Conservation (phyloP, 2,113 vertebrate genomes). For the Coreoperca whiteheadi region DNA sequence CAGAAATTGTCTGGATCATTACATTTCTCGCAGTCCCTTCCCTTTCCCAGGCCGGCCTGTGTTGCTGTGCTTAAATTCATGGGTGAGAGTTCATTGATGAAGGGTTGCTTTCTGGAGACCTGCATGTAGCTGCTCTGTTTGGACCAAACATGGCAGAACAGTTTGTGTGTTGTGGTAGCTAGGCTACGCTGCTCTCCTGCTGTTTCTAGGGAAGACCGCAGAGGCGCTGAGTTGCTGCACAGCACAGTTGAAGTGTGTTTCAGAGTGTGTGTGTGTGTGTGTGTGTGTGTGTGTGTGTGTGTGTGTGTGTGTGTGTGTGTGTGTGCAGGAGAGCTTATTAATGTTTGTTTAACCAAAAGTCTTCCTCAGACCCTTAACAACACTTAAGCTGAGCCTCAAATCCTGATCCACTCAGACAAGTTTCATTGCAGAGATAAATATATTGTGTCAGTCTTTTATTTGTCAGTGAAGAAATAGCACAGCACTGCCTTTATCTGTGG, state of each 20-base stretch:
- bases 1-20: constrained; percentile 31
- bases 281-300: constrained; percentile 3
- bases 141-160: constrained; percentile 68
- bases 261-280: constrained; percentile 17
- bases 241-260: constrained; percentile 43
- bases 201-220: constrained; percentile 73
- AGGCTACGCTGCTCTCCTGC: constrained; percentile 75
- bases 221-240: constrained; percentile 61
- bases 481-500: neutral
- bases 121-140: constrained; percentile 62
- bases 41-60: constrained; percentile 6
- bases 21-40: constrained; percentile 31
- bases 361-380: constrained; percentile 26
- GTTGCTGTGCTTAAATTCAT: constrained; percentile 44
- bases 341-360: constrained; percentile 49
- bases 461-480: neutral
- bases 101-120: constrained; percentile 61
- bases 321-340: constrained; percentile 32
- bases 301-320: constrained; percentile 22
- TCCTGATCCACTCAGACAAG: neutral
- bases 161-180: constrained; percentile 74
- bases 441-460: neutral
- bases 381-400: constrained; percentile 10
- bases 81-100: constrained; percentile 61
- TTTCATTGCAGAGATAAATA: neutral